Conservation (phyloP, 2,113 vertebrate species). For the Athene cunicularia region DNA sequence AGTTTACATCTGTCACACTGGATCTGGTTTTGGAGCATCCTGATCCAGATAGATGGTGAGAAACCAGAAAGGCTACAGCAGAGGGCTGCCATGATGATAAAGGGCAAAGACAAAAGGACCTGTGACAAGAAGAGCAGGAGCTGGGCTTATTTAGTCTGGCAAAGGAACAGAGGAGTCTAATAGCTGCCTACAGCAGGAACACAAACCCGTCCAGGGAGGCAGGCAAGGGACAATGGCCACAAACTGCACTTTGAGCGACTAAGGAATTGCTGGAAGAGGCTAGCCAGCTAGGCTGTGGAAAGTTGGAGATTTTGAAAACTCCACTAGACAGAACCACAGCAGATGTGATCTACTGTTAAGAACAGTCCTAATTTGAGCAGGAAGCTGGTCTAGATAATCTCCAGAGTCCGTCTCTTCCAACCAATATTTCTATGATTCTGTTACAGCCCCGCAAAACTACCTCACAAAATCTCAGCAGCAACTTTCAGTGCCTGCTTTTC, state of each 20-base stretch:
- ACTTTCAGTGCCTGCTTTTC: background rate
- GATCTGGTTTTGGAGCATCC: background rate
- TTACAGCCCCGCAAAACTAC: background rate
- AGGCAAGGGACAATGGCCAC: background rate
- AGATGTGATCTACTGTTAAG: background rate
- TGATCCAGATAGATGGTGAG: background rate
- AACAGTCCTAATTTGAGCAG: background rate
- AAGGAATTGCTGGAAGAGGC: background rate
- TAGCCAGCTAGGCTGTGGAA: background rate
- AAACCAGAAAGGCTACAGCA: background rate
- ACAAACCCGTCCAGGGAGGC: background rate
- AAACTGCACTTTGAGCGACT: background rate
- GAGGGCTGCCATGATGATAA: background rate
- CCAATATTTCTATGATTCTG: background rate
- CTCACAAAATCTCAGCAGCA: background rate
- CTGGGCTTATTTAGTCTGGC: background rate
- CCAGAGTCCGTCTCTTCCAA: background rate
- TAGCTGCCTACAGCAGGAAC: background rate
- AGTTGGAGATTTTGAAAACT: background rate
- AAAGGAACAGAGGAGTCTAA: background rate
- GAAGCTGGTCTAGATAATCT: background rate
- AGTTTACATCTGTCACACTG: background rate
- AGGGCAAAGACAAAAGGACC: background rate
- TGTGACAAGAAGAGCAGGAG: background rate
- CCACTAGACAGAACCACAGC: background rate